Base-by-base conservation (phyloP, 2,113 vertebrate genomes). In the Scatophagus argus region DNA sequence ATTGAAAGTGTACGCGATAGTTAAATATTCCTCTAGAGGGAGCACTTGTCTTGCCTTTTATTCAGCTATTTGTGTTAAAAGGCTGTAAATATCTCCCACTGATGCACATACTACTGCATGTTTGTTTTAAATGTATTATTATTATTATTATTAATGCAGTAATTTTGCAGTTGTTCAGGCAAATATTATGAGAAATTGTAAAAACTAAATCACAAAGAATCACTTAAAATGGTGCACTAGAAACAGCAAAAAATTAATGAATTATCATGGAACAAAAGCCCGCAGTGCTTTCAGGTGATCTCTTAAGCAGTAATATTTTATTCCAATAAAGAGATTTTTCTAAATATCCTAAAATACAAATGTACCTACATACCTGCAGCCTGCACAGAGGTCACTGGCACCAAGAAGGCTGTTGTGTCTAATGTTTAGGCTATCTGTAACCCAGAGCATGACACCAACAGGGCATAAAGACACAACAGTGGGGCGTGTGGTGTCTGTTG, bases 1-100 rank as follows among this genome's bases (percentile, higher is more conserved):
- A 27, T 21, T 25, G 4, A 31, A 41, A 67, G 43, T 17, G 21
- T 7, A 25, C 31, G 21, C 17, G 1, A 16, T 8, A 1, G 6
- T 13, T 8, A 67, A 10, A 34, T 4, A 25, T 2, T 56, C 83
- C 88, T 64, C 66, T 82, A 91, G 90, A 65, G 85, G 87, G 87
- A 41, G 79, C 73, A 41, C 39, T 81, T 58, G 67, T 64, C 72
- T 43, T 25, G 71, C 43, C 5, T 13, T 46, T 65, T n/a, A 5
- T 10, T 13, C 17, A 32, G 55, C 32, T 13, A 7, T 6, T 23
- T 6, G 0, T 68, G 23, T 31, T 8, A 36, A 32, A 38, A 34
- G 19, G 34, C 38, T 21, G 29, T 6, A 62, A 14, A 39, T 12
- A 19, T 60, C 29, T 56, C 8, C 1, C 5, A 34, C 32, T 43